phyloP scores from a whole-genome alignment of 30 jellyfish, hydroid and myxozoan genomes.

The Nemopilema nomurai region DNA sequence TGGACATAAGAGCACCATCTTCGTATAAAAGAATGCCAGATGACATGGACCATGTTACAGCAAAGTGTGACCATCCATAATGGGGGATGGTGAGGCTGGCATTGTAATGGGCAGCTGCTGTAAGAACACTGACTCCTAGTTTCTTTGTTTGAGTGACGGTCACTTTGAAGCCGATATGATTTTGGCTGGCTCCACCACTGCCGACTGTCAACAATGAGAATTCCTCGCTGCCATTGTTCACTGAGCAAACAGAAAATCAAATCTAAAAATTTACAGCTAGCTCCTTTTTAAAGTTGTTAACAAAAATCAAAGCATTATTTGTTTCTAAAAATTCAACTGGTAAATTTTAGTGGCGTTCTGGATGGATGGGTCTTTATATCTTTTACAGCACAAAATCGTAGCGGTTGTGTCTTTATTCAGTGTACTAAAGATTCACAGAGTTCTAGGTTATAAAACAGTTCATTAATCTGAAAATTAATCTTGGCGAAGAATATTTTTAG shows the following conservation, averaged over 20 bases:
- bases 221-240: background rate
- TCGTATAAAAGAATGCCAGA: conserved; percentile 9
- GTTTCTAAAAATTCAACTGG: too few relatives aligned
- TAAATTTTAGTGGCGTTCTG: too few relatives aligned
- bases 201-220: conserved; percentile 9
- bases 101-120: background rate
- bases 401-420: too few relatives aligned
- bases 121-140: background rate
- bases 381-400: too few relatives aligned
- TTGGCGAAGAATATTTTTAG: too few relatives aligned
- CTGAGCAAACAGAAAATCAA: background rate
- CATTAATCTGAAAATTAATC: too few relatives aligned
- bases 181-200: background rate
- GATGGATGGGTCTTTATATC: too few relatives aligned
- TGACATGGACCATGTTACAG: conserved; percentile 6
- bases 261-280: too few relatives aligned
- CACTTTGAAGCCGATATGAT: background rate
- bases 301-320: too few relatives aligned
- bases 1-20: background rate
- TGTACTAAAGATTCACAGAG: too few relatives aligned
- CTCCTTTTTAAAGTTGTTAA: too few relatives aligned
- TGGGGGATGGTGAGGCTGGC: background rate
- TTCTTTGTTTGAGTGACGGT: background rate
- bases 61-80: conserved; percentile 1
- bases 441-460: too few relatives aligned